These are phyloP conservation scores for Raphicerus campestris DNA, from an alignment of 2,113 vertebrate species.

Conservation along the genomic window DNA sequence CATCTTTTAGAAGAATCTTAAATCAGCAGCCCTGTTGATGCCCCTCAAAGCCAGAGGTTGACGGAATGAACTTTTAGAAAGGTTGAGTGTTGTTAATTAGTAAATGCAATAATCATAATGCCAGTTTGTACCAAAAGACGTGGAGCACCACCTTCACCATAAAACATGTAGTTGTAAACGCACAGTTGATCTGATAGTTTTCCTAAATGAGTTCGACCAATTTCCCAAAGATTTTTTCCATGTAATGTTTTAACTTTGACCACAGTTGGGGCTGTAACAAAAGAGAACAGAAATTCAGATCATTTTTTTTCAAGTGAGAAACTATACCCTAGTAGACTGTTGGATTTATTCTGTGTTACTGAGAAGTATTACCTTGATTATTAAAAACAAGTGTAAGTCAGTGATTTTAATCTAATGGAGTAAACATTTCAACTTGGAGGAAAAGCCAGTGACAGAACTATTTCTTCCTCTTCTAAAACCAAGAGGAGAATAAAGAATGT, in stretches of 20 bases:
- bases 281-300: conserved; percentile 45
- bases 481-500: not conserved
- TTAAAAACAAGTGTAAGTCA: conserved; percentile 34
- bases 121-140: not conserved
- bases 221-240: conserved; percentile 50
- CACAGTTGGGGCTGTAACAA: conserved; percentile 55
- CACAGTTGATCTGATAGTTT: conserved; percentile 23
- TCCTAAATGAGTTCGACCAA: conserved; percentile 32
- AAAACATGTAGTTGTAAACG: not conserved
- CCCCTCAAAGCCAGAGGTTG: not conserved
- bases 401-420: conserved; percentile 41
- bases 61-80: not conserved
- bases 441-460: not conserved
- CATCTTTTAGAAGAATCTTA: too few relatives aligned
- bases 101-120: not conserved
- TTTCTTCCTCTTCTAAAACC: not conserved
- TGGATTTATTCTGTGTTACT: conserved; percentile 58
- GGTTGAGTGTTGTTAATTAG: not conserved
- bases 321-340: conserved; percentile 45
- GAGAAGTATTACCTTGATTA: not conserved
- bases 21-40: not conserved
- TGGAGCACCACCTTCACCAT: not conserved
- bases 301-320: conserved; percentile 46
- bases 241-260: conserved; percentile 49
- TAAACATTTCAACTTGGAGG: conserved; percentile 19